Conservation (phyloP, 2,113 vertebrate genomes). For the Morone chrysops region DNA sequence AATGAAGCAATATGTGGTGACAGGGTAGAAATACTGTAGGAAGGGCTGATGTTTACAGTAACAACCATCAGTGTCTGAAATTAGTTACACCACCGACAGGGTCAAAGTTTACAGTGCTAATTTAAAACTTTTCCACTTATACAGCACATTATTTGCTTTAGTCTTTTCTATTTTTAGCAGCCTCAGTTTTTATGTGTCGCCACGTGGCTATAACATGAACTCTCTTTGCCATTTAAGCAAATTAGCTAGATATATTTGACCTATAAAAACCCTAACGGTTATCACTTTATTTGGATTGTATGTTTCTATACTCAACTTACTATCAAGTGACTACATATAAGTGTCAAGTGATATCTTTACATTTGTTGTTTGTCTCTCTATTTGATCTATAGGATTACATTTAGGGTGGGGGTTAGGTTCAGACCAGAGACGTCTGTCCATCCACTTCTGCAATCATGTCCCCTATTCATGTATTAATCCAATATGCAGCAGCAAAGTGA, state of each 20-base stretch:
- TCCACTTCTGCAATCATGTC: not conserved
- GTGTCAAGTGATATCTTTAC: not conserved
- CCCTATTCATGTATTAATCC: not conserved
- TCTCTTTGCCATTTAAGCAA: conserved; percentile 7
- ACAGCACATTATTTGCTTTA: not conserved
- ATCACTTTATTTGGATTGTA: not conserved
- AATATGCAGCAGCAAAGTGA: not conserved
- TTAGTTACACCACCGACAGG: not conserved
- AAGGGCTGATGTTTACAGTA: not conserved
- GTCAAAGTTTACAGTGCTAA: not conserved
- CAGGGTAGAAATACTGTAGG: not conserved
- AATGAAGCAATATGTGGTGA: not conserved
- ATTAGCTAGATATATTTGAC: not conserved
- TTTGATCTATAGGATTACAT: not conserved
- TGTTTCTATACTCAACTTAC: not conserved
- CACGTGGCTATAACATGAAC: conserved; percentile 22
- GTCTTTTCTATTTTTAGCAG: conserved; percentile 27
- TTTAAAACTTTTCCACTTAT: conserved; percentile 5
- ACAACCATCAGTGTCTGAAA: not conserved
- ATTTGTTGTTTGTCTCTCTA: not conserved
- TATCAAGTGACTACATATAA: not conserved
- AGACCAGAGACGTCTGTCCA: conserved; percentile 6
- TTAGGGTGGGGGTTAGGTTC: not conserved
- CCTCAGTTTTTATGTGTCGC: not conserved
- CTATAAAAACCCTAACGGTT: not conserved